Base-by-base conservation (phyloP, 2,888 invertebrate genomes). In the Drosophila suboccidentalis region DNA sequence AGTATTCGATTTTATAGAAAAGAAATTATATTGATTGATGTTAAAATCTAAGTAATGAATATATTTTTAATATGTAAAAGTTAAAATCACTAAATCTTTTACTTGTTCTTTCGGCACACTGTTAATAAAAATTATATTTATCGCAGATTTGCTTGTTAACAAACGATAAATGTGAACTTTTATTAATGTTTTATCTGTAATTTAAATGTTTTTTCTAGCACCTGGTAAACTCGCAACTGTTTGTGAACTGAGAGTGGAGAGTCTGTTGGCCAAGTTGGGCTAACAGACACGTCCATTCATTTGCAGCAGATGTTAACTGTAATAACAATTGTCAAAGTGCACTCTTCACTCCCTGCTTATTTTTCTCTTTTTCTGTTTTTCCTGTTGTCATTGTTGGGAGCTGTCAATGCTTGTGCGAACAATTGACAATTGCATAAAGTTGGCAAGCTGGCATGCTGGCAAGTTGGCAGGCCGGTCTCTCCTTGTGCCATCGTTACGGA, bases 301-400 rank as follows among this genome's bases (percentile, higher is more conserved):
- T 72, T 68, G 62, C 15, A 69, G 62, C 88, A 85, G 58, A 73
- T 87, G 74, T 75, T 68, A 75, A 65, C 70, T 76, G 75, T 68
- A 79, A 73, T 79, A 80, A 88, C 89, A 90, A 88, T 89, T 89
- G 80, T 75, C 58, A 72, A 70, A 73, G 71, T 60, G 61, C 54
- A 51, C 51, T 69, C 51, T 36, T 9, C 46, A 22, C 11, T 4
- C 13, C 9, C n/a, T 19, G 11, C 9, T 22, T n/a, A 2, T 1
- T 19, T 10, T 19, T 9, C 29, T n/a, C 2, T 15, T 26, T 13
- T n/a, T 6, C 17, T 19, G 10, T 13, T 50, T 22, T 22, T 53
- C 13, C 51, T 62, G 47, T 47, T 51, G 67, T 66, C 75, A 84
- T 84, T 84, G 85, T 81, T 63, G 41, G 51, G 53, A 59, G 70